phyloP scores from a whole-genome alignment of 2,113 vertebrate species.

The Turdus rufiventris region DNA sequence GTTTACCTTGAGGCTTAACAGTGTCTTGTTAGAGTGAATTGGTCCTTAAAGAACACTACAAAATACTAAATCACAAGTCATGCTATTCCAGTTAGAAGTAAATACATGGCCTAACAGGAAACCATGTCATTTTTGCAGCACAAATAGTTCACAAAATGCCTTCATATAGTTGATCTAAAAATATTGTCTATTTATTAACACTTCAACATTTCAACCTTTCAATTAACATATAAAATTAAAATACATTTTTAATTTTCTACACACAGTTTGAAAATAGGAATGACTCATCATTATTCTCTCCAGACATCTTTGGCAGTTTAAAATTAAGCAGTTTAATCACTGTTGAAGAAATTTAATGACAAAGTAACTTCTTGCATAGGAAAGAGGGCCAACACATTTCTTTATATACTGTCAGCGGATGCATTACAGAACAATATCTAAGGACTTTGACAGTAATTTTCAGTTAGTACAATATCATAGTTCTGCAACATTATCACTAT shows the following conservation, averaged over 20 bases:
- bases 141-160: conserved; percentile 52
- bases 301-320: conserved; percentile 7
- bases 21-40: background rate
- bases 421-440: background rate
- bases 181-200: conserved; percentile 63
- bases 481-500: background rate
- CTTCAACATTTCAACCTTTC: conserved; percentile 32
- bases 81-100: conserved; percentile 3
- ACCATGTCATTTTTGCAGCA: background rate
- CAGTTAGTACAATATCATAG: background rate
- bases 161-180: conserved; percentile 55
- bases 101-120: background rate
- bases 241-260: background rate
- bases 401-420: background rate
- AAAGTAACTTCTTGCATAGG: conserved; percentile 59
- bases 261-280: conserved; percentile 41
- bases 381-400: conserved; percentile 27
- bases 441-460: background rate
- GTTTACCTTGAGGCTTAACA: background rate
- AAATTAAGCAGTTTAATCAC: conserved; percentile 48
- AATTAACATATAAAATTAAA: conserved; percentile 47
- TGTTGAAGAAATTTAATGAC: conserved; percentile 30
- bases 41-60: background rate
- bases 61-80: background rate
- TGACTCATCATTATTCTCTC: conserved; percentile 4